Conservation (phyloP, 1,140 invertebrate species). For the silkworm (Bombyx mori) region ASM3026992v2 NC_085109.1:6977501-6978000, state of each 20-base stretch:
- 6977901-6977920: background rate
- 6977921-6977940: background rate
- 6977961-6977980: background rate
- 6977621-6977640: conserved; percentile 65
- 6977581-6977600: conserved; percentile 65
- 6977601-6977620: conserved; percentile 46
- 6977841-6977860: background rate
- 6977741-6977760: conserved; percentile 7
- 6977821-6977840: background rate
- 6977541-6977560: conserved; percentile 32
- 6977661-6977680: conserved; percentile 67
- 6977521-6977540: conserved; percentile 25
- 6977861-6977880: background rate
- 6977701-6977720: conserved; percentile 48
- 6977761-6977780: conserved; percentile 20
- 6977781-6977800: conserved; percentile 6
- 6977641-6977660: conserved; percentile 59
- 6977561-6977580: conserved; percentile 35
- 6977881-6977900: too few relatives aligned
- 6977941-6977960: background rate
- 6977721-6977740: conserved; percentile 37
- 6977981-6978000: conserved; percentile 5
- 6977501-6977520: conserved; percentile 27
- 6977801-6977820: background rate
- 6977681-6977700: conserved; percentile 63